These are phyloP conservation scores for Lethrus apterus DNA, from an alignment of 1,140 invertebrate species.

Conservation along the genomic window DNA sequence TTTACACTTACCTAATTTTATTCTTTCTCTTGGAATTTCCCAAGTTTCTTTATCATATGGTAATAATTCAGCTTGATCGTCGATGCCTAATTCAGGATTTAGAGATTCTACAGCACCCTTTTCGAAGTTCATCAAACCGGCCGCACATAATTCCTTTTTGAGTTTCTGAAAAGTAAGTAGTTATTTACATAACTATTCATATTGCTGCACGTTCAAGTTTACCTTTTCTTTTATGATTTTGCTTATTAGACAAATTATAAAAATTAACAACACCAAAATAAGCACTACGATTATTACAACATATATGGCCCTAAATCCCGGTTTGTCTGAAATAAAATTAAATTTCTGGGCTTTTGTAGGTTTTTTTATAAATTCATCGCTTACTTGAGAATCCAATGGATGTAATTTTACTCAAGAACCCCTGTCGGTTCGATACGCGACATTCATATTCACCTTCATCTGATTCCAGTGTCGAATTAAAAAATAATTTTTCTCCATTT, in stretches of 20 bases:
- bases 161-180: slow-evolving; percentile 42
- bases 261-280: background rate
- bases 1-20: slow-evolving; percentile 76
- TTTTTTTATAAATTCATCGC: background rate
- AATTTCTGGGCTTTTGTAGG: background rate
- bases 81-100: slow-evolving; percentile 81
- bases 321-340: slow-evolving; percentile 1
- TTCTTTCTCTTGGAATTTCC: slow-evolving; percentile 80
- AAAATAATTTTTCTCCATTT: slow-evolving; percentile 1
- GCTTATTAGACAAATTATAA: background rate
- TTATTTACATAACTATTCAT: background rate
- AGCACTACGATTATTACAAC: background rate
- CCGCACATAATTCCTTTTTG: slow-evolving; percentile 53
- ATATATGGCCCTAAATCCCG: too few relatives aligned
- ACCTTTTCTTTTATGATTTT: slow-evolving; percentile 5
- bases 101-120: slow-evolving; percentile 71
- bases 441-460: slow-evolving; percentile 4
- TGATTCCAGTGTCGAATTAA: background rate
- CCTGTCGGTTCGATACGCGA: background rate
- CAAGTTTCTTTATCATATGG: slow-evolving; percentile 79
- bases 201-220: background rate
- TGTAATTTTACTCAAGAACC: background rate
- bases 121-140: slow-evolving; percentile 68
- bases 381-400: slow-evolving; percentile 5
- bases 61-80: slow-evolving; percentile 84